Base-by-base conservation (phyloP, 2,888 invertebrate genomes). In the Gandaritis pyraliata region DNA sequence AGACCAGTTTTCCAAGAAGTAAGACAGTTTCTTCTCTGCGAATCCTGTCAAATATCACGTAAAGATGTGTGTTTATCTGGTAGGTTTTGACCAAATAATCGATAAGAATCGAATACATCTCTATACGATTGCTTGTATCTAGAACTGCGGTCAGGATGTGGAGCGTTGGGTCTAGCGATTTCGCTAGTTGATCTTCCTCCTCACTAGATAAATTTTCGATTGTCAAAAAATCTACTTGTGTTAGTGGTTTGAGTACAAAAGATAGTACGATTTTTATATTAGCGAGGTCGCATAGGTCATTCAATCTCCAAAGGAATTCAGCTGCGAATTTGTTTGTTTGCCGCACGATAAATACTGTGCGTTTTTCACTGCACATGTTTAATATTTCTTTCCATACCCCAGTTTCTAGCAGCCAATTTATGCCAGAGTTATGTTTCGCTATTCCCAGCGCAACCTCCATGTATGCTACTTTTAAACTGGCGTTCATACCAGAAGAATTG, bases 261-360 rank as follows among this genome's bases (percentile, higher is more conserved):
- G 77, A 74, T 1, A 96, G 77, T 7, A 96, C 92, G 64, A 93
- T 85, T 60, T 92, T 86, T 15, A 94, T 93, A 39, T 94, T 89
- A 12, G 81, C 76, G 47, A 81, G 80, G 70, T 94, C 93, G 39
- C 74, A 79, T 2, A 93, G 83, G 52, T 93, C 90, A 16, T 92
- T 88, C 1, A 93, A 81, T 77, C 92, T 93, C 84, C 93, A 93
- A 0, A 95, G 74, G 57, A 95, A 90, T 61, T 90, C 88, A 15
- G 93, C 92, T 15, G 95, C 85, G 72, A 96, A 94, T 61, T 93
- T 92, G 57, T 95, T 94, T 7, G 95, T 94, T 76, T 95, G 95
- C 41, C 94, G 92, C 0, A 94, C 93, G 10, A 96, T 94, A 75
- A 96, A 96, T 43, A 96, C 88, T 0, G 96, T 96, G 64, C 95